Base-by-base conservation (phyloP, 92 coral and sea anemone genomes). In the Parazoanthus atlanticus region DNA sequence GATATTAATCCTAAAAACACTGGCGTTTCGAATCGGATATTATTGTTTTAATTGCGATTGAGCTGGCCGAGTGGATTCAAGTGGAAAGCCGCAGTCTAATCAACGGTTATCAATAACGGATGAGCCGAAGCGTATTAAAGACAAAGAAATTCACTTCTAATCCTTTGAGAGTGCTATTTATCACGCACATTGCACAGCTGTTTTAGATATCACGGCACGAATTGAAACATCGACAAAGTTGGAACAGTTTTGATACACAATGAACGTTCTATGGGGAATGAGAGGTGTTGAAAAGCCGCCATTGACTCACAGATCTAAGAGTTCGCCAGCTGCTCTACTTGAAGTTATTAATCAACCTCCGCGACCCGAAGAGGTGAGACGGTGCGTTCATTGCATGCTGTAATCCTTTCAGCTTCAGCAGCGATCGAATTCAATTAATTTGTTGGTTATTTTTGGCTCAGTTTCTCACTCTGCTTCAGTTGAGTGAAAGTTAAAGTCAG, bases 261-360 rank as follows among this genome's bases (percentile, higher is more conserved):
- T 81, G 74, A 29, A 81, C 75, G 69, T 64, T 34, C 74, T 81
- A 8, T 81, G 86, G 86, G 86, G 64, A 81, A 81, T 81, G 86
- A 81, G 56, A 81, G 34, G 31, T 36, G 25, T 34, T 36, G 49
- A 34, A 7, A 81, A 65, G 56, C 86, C 86, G 8, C 30, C 86
- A 9, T 36, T 81, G 43, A 65, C 11, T 64, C 86, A 81, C 75
- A 81, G 86, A 9, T 67, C 86, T 5, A 65, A 67, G 23, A 81
- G 86, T 36, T 81, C 86, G 28, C 86, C 86, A 0, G 75, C 86
- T 21, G 46, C 86, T 61, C 17, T 81, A 8, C 74, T 81, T 64
- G 56, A 81, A 23, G 26, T 65, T n/a, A 64, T 31, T 1, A 38
- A 16, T 52, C 58, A 13, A 65, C 17, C 3, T 19, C 30, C 41